phyloP scores from a whole-genome alignment of 53 echinoderm and acorn worm genomes.

The Henricia sp. region DNA sequence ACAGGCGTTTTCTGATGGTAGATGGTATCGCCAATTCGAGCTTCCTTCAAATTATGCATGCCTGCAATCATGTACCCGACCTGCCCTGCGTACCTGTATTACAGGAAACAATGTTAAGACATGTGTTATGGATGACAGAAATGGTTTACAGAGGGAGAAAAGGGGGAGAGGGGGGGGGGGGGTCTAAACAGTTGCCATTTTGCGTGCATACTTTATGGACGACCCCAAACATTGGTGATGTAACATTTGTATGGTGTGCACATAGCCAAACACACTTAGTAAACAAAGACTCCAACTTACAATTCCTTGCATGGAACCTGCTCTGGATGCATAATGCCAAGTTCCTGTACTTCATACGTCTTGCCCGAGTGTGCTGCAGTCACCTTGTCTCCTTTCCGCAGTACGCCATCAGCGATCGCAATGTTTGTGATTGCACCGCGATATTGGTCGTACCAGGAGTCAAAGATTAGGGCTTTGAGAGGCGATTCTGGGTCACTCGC shows the following conservation, averaged over 20 bases:
- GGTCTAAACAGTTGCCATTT: no score
- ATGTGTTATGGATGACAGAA: no score
- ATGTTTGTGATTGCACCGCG: slow-evolving; percentile 86
- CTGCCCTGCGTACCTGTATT: slow-evolving; percentile 83
- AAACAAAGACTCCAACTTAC: slow-evolving; percentile 12
- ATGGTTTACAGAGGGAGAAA: no score
- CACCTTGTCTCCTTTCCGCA: slow-evolving; percentile 86
- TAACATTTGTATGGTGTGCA: no score
- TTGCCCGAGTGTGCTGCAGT: slow-evolving; percentile 80
- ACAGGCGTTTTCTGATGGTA: slow-evolving; percentile 68
- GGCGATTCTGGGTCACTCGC: slow-evolving; percentile 54
- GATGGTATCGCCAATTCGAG: slow-evolving; percentile 91
- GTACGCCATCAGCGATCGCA: slow-evolving; percentile 78
- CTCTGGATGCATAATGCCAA: slow-evolving; percentile 94
- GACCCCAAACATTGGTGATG: no score
- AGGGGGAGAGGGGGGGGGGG: no score
- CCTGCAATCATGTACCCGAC: slow-evolving; percentile 94
- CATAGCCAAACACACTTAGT: no score
- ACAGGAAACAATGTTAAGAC: no score
- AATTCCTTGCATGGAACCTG: slow-evolving; percentile 19
- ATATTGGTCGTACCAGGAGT: slow-evolving; percentile 91
- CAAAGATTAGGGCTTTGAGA: slow-evolving; percentile 84
- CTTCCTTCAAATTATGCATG: slow-evolving; percentile 90
- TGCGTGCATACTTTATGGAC: no score
- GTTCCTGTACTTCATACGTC: slow-evolving; percentile 83